phyloP scores from a whole-genome alignment of 2,113 vertebrate species.

The Xenopus laevis region DNA sequence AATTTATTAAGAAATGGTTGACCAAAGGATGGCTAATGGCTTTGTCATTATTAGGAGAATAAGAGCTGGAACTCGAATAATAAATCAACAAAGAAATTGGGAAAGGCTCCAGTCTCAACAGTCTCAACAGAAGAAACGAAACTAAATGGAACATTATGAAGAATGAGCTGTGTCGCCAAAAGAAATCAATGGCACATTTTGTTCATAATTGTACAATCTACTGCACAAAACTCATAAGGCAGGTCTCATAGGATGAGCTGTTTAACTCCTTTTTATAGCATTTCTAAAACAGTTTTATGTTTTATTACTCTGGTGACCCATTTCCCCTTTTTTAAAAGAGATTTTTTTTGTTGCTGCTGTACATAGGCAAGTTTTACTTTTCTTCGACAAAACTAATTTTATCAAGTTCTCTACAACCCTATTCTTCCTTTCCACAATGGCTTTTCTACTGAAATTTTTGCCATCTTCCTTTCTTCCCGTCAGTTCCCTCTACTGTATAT shows the following conservation, averaged over 20 bases:
- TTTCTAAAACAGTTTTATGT: not conserved
- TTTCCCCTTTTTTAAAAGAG: not conserved
- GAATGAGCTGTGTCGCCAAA: not conserved
- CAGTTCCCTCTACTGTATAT: too few relatives aligned
- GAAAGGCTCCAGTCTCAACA: not conserved
- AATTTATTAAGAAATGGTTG: not conserved
- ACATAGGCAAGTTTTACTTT: too few relatives aligned
- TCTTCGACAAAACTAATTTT: too few relatives aligned
- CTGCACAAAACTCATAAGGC: not conserved
- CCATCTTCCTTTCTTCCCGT: too few relatives aligned
- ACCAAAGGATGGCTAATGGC: not conserved
- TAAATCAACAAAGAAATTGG: not conserved
- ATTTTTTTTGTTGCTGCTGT: too few relatives aligned
- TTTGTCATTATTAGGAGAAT: not conserved
- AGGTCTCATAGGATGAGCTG: not conserved
- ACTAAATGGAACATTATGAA: not conserved
- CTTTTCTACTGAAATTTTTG: too few relatives aligned
- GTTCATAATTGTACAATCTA: conserved; percentile 3
- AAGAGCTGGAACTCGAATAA: not conserved
- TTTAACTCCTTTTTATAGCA: not conserved
- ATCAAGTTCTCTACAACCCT: too few relatives aligned
- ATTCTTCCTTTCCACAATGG: too few relatives aligned
- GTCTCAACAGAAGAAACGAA: not conserved
- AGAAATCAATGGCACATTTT: not conserved
- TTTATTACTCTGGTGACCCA: conserved; percentile 1